These are phyloP conservation scores for Lophochroa leadbeateri DNA, from an alignment of 2,113 vertebrate species.

Conservation along the genomic window DNA sequence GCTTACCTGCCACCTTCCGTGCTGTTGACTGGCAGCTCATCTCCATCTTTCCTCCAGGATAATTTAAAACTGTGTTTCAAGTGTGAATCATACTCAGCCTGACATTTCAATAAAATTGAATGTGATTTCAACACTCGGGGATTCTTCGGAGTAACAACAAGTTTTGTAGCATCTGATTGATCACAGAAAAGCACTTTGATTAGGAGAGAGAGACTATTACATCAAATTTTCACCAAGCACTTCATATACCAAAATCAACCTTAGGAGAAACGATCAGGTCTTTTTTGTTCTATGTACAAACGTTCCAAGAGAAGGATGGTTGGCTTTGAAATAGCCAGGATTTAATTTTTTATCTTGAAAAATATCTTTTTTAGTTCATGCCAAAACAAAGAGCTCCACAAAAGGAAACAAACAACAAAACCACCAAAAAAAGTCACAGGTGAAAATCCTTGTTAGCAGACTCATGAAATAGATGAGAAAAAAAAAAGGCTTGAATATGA, in stretches of 20 bases:
- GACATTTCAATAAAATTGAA: slow-evolving; percentile 83
- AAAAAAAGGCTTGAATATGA: background rate
- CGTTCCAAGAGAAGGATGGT: background rate
- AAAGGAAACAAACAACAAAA: background rate
- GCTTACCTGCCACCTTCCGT: slow-evolving; percentile 82
- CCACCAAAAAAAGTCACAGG: background rate
- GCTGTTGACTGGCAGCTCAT: slow-evolving; percentile 77
- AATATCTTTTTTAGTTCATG: background rate
- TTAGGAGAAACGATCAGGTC: background rate
- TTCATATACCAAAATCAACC: background rate
- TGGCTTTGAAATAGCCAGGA: background rate
- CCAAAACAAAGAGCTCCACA: background rate
- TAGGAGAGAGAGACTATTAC: background rate
- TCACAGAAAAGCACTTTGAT: slow-evolving; percentile 23
- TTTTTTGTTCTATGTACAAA: background rate
- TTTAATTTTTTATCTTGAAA: background rate
- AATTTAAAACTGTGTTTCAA: slow-evolving; percentile 85
- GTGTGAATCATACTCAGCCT: slow-evolving; percentile 84
- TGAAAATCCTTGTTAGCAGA: slow-evolving; percentile 36
- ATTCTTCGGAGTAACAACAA: slow-evolving; percentile 79
- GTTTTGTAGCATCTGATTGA: slow-evolving; percentile 87
- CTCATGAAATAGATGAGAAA: background rate
- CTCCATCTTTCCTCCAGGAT: slow-evolving; percentile 88
- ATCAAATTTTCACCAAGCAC: background rate
- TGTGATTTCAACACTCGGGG: slow-evolving; percentile 80